Percentiles rank a stretch among this genome's conserved stretches.
Evolutionary conservation across 92 coral and sea anemone genomes (phyloP).

Genomic region (Desmophyllum pertusum): DNA sequence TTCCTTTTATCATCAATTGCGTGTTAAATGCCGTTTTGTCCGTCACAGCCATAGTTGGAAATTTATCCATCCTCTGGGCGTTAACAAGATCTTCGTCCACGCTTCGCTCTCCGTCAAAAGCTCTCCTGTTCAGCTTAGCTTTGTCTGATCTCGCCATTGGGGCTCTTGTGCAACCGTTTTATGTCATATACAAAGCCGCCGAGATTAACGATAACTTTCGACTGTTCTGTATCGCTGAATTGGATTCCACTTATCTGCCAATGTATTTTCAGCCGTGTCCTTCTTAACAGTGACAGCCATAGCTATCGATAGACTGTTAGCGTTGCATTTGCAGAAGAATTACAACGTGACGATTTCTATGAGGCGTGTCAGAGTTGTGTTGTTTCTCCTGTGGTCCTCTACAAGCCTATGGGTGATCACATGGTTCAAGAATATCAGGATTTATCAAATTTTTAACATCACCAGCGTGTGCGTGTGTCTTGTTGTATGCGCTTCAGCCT

Average conservation of each 20-base stretch:
- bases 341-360: slow-evolving; percentile 1
- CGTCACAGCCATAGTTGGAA: slow-evolving; percentile 29
- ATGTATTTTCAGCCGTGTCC: slow-evolving; percentile 40
- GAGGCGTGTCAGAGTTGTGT: not conserved
- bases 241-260: slow-evolving; percentile 34
- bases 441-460: slow-evolving; percentile 35
- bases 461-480: slow-evolving; percentile 1
- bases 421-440: slow-evolving; percentile 31
- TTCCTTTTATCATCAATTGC: slow-evolving; percentile 26
- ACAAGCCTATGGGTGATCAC: slow-evolving; percentile 30
- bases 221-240: slow-evolving; percentile 36
- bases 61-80: slow-evolving; percentile 33
- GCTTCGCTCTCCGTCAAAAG: slow-evolving; percentile 33
- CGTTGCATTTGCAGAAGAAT: slow-evolving; percentile 2
- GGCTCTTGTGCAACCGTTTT: slow-evolving; percentile 26
- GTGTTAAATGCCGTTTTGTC: slow-evolving; percentile 34
- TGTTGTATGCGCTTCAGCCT: slow-evolving; percentile 24
- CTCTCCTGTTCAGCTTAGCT: slow-evolving; percentile 25
- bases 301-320: slow-evolving; percentile 19
- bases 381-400: slow-evolving; percentile 18
- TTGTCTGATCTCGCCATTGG: slow-evolving; percentile 36
- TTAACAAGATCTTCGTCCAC: slow-evolving; percentile 14
- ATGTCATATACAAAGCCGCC: slow-evolving; percentile 31
- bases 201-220: slow-evolving; percentile 30
- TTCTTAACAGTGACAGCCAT: slow-evolving; percentile 41